Percentiles rank a stretch among this genome's conserved stretches.
phyloP scores from a whole-genome alignment of 2,113 vertebrate genomes.

The Bungarus multicinctus region DNA sequence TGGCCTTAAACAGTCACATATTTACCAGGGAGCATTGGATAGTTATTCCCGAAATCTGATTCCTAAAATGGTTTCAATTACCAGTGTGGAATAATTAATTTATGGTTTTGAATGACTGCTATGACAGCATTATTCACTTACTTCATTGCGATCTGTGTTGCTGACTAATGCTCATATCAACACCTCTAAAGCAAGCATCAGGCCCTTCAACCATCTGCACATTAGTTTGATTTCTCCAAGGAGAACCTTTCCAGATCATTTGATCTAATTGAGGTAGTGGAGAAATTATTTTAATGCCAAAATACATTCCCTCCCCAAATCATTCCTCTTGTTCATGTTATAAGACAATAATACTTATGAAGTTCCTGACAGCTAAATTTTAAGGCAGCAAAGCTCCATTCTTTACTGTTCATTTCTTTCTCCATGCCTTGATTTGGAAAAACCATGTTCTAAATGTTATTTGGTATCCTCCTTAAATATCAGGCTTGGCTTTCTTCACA shows the following conservation, averaged over 20 bases:
- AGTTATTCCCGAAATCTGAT: slow-evolving; percentile 29
- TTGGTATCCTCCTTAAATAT: not conserved
- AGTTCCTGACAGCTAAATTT: slow-evolving; percentile 45
- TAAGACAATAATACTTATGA: slow-evolving; percentile 62
- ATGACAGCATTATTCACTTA: slow-evolving; percentile 62
- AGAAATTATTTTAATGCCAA: slow-evolving; percentile 76
- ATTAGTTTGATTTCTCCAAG: slow-evolving; percentile 68
- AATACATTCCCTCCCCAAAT: slow-evolving; percentile 38
- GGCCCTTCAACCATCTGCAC: slow-evolving; percentile 52
- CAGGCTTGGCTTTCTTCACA: accelerated
- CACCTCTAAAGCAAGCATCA: slow-evolving; percentile 65
- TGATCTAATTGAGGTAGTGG: slow-evolving; percentile 78
- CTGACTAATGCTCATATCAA: slow-evolving; percentile 78
- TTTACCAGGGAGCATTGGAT: not conserved
- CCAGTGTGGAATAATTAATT: slow-evolving; percentile 65
- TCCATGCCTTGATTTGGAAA: not conserved
- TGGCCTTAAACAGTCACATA: not conserved
- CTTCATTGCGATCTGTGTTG: slow-evolving; percentile 66
- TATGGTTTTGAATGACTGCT: slow-evolving; percentile 50
- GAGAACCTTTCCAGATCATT: slow-evolving; percentile 78
- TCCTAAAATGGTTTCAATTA: slow-evolving; percentile 55
- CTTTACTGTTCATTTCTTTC: not conserved
- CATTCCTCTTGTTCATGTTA: slow-evolving; percentile 47
- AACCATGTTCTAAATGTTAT: not conserved
- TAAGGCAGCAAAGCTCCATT: slow-evolving; percentile 9